Evolutionary conservation across 2,113 vertebrate species (phyloP).

Genomic region (Chionomys nivalis): DNA sequence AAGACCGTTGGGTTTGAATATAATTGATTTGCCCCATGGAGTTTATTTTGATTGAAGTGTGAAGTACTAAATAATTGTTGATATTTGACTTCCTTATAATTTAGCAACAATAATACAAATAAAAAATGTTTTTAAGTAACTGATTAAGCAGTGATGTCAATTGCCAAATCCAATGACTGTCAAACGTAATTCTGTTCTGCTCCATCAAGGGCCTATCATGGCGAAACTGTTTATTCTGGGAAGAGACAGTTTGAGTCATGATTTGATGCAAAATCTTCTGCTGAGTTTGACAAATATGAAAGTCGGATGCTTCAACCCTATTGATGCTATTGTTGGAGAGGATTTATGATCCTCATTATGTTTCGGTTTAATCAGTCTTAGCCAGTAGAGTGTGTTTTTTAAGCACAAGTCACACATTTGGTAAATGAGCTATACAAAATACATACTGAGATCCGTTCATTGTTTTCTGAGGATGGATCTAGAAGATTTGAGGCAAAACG

Average conservation of each 20-base stretch:
- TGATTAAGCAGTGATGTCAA: slow-evolving; percentile 46
- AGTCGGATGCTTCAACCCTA: neutral
- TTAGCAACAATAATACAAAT: slow-evolving; percentile 56
- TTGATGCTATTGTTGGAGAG: neutral
- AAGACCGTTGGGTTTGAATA: neutral
- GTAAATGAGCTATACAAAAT: slow-evolving; percentile 29
- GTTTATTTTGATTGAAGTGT: slow-evolving; percentile 56
- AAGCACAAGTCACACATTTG: neutral
- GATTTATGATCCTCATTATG: slow-evolving; percentile 37
- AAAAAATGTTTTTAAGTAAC: slow-evolving; percentile 31
- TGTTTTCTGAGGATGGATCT: neutral
- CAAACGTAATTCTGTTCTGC: slow-evolving; percentile 19
- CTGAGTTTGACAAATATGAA: slow-evolving; percentile 28
- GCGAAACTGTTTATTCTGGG: slow-evolving; percentile 47
- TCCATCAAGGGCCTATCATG: slow-evolving; percentile 8
- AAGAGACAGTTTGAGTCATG: slow-evolving; percentile 1
- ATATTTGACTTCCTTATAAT: slow-evolving; percentile 55
- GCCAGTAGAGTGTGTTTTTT: slow-evolving; percentile 10
- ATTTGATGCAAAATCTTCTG: neutral
- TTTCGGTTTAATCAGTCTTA: slow-evolving; percentile 32
- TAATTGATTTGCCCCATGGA: neutral
- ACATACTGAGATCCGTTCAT: neutral
- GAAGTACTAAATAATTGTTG: slow-evolving; percentile 35
- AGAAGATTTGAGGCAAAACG: neutral
- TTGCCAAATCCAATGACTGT: slow-evolving; percentile 50